Evolutionary conservation across 2,888 invertebrate genomes (phyloP), one percentile per base, ranked within the genome.

Genomic region (Drosophila leonis): DNA sequence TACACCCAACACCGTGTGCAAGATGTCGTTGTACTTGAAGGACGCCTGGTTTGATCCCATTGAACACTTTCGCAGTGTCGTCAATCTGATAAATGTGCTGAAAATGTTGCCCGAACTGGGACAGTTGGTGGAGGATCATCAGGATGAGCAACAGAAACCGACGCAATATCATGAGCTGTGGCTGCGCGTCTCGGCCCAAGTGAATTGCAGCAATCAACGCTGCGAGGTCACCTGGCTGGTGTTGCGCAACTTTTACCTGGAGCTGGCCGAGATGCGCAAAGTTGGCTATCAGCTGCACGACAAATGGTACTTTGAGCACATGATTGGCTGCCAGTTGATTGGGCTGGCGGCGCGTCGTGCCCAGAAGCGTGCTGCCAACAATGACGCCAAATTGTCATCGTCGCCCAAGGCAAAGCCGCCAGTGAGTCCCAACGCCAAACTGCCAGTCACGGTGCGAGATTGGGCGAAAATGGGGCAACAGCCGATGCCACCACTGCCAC

Each of bases 151-250:
- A 2, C 0, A 0, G 0, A 90, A 81, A 42, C 60, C 61, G 10
- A 0, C 0, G n/a, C 55, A 37, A 5, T 87, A 88, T 48, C 41
- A 74, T 1, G 61, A 54, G 0, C 33, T 75, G 0, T 92, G 91
- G 91, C 4, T 6, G 0, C 68, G 72, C 33, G 70, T 90, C 2
- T 66, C 67, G 24, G 29, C 66, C 13, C 65, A 59, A 37, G 44
- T 72, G 4, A 20, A 20, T 5, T 35, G 31, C 10, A 29, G 75
- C 2, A 10, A 78, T 27, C 78, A 83, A 12, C 78, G 90, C 33
- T 92, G 92, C 48, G 92, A 92, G 66, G 72, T 85, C 18, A 92
- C 92, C 0, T 92, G 92, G 92, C 72, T 92, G 8, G 35, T 83
- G 4, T 46, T 92, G 72, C 92, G 92, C 9, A 33, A 52, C 18